A percentile compares a stretch with the other conserved stretches of the same genome.
These are phyloP conservation scores for Dryobates pubescens DNA, from an alignment of 2,797 vertebrate species.

Conservation along the genomic window DNA sequence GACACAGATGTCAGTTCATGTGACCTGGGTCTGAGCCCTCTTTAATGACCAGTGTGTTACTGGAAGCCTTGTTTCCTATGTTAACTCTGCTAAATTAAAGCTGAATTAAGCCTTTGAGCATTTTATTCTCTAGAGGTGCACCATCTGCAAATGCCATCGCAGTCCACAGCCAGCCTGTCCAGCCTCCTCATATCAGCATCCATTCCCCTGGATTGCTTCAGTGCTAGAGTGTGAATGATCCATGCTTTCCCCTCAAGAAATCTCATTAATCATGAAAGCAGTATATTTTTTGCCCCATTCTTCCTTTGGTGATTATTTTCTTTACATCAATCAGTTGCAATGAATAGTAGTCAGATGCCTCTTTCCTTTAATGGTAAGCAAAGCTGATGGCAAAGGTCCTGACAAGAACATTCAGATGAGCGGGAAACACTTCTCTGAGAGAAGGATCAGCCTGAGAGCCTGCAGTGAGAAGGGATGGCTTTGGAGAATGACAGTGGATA, in stretches of 20 bases:
- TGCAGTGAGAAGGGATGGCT: neutral
- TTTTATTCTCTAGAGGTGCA: neutral
- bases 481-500: conserved; percentile 20
- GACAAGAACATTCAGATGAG: neutral
- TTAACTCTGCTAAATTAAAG: neutral
- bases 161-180: neutral
- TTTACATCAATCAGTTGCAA: neutral
- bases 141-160: neutral
- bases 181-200: neutral
- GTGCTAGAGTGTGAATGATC: neutral
- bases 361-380: neutral
- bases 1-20: neutral
- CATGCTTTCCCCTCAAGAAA: neutral
- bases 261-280: neutral
- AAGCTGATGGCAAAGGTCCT: neutral
- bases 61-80: neutral
- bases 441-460: neutral
- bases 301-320: neutral
- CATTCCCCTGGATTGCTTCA: neutral
- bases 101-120: neutral
- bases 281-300: neutral
- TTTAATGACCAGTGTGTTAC: neutral
- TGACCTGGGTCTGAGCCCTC: neutral
- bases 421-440: neutral
- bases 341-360: neutral